These are phyloP conservation scores for Tachycineta bicolor DNA, from an alignment of 2,113 vertebrate genomes.

Conservation along the genomic window DNA sequence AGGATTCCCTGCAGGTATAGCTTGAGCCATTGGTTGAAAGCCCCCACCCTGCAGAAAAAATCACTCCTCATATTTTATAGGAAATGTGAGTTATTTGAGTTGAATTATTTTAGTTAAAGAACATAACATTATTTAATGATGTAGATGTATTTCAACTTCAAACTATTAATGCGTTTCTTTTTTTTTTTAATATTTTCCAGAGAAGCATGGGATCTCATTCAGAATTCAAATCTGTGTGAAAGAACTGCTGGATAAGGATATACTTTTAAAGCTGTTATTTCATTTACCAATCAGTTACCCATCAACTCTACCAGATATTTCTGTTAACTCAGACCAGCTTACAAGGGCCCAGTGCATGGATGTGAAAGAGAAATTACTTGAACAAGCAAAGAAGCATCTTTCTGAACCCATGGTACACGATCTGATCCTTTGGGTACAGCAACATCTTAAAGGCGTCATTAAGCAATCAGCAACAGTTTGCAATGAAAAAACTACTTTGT, in stretches of 20 bases:
- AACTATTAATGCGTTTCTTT: constrained; percentile 38
- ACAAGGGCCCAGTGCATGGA: constrained; percentile 77
- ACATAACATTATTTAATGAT: background rate
- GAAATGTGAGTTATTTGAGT: background rate
- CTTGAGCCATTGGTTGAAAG: background rate
- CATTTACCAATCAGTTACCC: constrained; percentile 82
- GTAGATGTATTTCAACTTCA: background rate
- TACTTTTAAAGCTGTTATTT: constrained; percentile 79
- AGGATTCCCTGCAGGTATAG: background rate
- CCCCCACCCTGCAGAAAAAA: background rate
- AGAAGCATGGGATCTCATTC: constrained; percentile 75
- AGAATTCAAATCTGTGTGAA: constrained; percentile 76
- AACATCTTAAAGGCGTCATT: constrained; percentile 73
- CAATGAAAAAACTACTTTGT: constrained; percentile 13
- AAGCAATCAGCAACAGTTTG: constrained; percentile 9
- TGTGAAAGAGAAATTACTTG: constrained; percentile 73
- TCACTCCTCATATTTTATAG: background rate
- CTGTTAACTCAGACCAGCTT: constrained; percentile 78
- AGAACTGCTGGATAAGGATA: constrained; percentile 52
- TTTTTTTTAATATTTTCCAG: constrained; percentile 75
- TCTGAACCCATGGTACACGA: constrained; percentile 82
- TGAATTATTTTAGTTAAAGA: background rate
- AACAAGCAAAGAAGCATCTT: constrained; percentile 74
- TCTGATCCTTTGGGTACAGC: constrained; percentile 82
- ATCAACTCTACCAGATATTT: constrained; percentile 74